phyloP scores from a whole-genome alignment of 1,140 invertebrate genomes.

The Sipha flava region DNA sequence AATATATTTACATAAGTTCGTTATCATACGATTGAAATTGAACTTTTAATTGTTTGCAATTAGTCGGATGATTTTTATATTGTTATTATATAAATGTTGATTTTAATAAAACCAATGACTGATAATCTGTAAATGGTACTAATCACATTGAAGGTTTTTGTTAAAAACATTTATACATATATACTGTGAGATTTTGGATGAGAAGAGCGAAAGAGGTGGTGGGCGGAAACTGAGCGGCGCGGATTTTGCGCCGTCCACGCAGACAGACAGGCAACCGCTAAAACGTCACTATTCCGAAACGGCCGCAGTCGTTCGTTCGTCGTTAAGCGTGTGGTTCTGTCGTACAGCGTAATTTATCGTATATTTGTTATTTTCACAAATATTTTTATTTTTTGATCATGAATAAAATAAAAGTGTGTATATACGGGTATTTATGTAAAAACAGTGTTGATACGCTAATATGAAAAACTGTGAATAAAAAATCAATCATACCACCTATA shows the following conservation, averaged over 20 bases:
- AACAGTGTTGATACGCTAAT: not conserved
- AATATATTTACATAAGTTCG: too few species aligned
- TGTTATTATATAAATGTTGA: too few species aligned
- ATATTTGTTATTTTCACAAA: too few species aligned
- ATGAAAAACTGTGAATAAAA: not conserved
- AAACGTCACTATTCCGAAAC: conserved; percentile 10
- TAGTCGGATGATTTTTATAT: too few species aligned
- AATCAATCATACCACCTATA: not conserved
- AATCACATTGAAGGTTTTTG: not conserved
- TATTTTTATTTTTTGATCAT: not conserved
- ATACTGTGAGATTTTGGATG: not conserved
- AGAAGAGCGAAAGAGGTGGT: not conserved
- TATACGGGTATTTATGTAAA: not conserved
- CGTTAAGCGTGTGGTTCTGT: not conserved
- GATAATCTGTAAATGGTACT: not conserved
- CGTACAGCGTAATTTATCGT: not conserved
- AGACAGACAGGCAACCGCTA: conserved; percentile 28
- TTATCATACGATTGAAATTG: too few species aligned
- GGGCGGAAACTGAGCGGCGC: conserved; percentile 5
- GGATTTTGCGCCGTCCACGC: conserved; percentile 32
- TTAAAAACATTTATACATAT: not conserved
- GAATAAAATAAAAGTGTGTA: not conserved
- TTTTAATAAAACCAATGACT: not conserved
- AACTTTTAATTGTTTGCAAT: too few species aligned
- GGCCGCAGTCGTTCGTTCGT: conserved; percentile 19